Evolutionary conservation across 2,888 invertebrate species (phyloP).

Genomic region (Aphodius sticticus): DNA sequence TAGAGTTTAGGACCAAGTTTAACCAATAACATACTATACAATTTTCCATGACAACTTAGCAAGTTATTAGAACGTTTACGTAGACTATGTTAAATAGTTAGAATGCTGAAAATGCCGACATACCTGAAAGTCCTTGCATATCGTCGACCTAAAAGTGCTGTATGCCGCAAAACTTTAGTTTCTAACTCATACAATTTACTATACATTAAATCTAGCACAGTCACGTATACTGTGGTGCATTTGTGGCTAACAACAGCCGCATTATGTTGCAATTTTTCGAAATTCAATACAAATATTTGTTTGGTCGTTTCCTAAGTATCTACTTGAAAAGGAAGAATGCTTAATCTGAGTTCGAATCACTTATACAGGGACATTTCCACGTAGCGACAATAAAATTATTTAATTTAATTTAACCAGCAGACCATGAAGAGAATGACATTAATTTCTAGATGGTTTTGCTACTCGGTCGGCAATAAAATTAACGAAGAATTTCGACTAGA

Average conservation of each 20-base stretch:
- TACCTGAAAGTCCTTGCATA: background rate
- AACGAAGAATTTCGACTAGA: background rate
- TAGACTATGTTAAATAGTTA: background rate
- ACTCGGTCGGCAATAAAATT: background rate
- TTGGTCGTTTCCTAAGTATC: background rate
- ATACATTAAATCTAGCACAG: background rate
- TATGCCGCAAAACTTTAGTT: background rate
- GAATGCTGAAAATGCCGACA: background rate
- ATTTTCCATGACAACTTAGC: too few relatives aligned
- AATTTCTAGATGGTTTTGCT: background rate
- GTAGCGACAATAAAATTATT: background rate
- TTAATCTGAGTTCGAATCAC: background rate
- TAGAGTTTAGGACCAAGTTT: too few relatives aligned
- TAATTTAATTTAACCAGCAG: background rate
- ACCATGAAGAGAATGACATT: background rate
- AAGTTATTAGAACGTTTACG: background rate
- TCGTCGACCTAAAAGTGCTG: background rate
- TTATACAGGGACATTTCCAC: background rate
- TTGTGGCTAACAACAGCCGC: background rate
- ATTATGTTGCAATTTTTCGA: background rate
- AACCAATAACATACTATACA: too few relatives aligned
- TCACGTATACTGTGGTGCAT: background rate
- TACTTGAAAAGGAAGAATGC: background rate
- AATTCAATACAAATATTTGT: background rate
- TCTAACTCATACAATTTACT: background rate